phyloP scores from a whole-genome alignment of 2,113 vertebrate genomes.

The Solea senegalensis region DNA sequence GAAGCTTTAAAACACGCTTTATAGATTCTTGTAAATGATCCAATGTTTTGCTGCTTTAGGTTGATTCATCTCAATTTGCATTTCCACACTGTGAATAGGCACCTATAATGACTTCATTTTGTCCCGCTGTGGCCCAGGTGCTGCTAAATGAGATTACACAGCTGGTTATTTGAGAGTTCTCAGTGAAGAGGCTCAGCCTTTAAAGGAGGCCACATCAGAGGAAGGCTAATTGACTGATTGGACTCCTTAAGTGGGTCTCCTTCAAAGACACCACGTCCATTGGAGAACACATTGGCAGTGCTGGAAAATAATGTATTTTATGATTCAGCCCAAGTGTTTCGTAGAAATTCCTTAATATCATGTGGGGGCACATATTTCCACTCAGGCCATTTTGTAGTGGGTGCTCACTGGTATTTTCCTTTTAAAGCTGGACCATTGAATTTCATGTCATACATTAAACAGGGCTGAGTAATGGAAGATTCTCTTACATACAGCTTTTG shows the following conservation, averaged over 20 bases:
- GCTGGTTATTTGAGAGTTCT: slow-evolving; percentile 59
- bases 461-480: too few relatives aligned
- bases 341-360: background rate
- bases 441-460: too few relatives aligned
- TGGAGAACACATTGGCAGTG: slow-evolving; percentile 1
- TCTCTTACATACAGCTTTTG: too few relatives aligned
- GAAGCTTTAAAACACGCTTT: too few relatives aligned
- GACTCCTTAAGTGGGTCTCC: slow-evolving; percentile 38
- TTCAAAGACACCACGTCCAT: slow-evolving; percentile 24
- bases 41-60: background rate
- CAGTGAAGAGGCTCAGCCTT: slow-evolving; percentile 47
- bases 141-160: slow-evolving; percentile 59
- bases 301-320: slow-evolving; percentile 5
- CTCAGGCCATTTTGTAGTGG: background rate
- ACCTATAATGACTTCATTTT: slow-evolving; percentile 46
- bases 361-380: background rate
- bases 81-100: slow-evolving; percentile 11
- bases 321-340: slow-evolving; percentile 9
- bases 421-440: background rate
- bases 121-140: slow-evolving; percentile 46
- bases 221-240: slow-evolving; percentile 53
- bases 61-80: slow-evolving; percentile 38
- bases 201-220: slow-evolving; percentile 38
- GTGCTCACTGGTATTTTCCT: background rate
- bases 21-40: too few relatives aligned